Percentiles rank a stretch among this genome's conserved stretches.
These are phyloP conservation scores for Florisuga fusca DNA, from an alignment of 2,797 vertebrate genomes.

Conservation along the genomic window DNA sequence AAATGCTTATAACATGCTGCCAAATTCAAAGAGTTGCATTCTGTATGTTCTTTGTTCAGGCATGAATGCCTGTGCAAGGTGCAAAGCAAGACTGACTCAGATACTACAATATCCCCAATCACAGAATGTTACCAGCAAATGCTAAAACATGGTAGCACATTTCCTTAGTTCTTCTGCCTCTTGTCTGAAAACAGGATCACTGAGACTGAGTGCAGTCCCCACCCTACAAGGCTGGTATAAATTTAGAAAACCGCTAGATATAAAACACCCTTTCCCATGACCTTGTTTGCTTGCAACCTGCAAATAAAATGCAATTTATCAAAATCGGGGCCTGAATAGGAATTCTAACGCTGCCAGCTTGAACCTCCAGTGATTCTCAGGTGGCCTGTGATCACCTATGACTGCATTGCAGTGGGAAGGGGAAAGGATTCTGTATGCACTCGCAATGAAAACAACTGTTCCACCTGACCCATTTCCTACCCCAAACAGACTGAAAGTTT, in stretches of 20 bases:
- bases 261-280: background rate
- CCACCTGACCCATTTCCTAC: background rate
- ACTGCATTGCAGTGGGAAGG: background rate
- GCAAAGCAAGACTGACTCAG: constrained; percentile 17
- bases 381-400: background rate
- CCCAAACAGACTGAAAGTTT: background rate
- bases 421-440: background rate
- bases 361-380: background rate
- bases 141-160: background rate
- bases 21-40: constrained; percentile 33
- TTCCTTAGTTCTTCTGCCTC: constrained; percentile 19
- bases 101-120: background rate
- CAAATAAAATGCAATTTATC: background rate
- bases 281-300: background rate
- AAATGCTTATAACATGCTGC: background rate
- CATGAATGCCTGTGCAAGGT: constrained; percentile 54
- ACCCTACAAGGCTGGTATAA: background rate
- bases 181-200: background rate
- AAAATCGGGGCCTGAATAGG: background rate
- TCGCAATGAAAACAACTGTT: background rate
- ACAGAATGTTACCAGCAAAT: constrained; percentile 3
- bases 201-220: background rate
- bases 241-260: background rate
- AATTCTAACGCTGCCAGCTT: background rate
- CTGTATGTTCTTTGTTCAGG: constrained; percentile 42